phyloP scores from a whole-genome alignment of 2,113 vertebrate genomes.

The Danionella cerebrum region DNA sequence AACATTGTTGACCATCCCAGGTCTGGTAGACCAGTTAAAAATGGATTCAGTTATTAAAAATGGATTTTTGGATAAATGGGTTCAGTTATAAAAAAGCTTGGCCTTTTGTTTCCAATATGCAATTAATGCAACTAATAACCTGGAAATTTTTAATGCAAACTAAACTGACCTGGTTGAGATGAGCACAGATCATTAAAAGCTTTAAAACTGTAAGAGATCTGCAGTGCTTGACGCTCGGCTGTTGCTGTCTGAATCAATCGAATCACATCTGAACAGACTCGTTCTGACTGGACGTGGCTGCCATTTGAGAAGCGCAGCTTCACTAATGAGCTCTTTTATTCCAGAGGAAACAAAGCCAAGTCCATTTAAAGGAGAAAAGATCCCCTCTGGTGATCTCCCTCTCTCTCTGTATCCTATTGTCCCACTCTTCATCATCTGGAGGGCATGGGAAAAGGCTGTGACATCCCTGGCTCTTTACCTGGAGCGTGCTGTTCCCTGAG shows the following conservation, averaged over 20 bases:
- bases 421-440: background rate
- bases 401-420: conserved; percentile 7
- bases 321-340: conserved; percentile 25
- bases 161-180: background rate
- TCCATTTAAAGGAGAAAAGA: conserved; percentile 15
- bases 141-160: background rate
- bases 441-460: background rate
- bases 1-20: too few species aligned
- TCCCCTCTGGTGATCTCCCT: background rate
- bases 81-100: background rate
- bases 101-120: background rate
- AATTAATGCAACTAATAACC: background rate
- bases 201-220: background rate
- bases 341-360: conserved; percentile 24
- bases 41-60: too few species aligned
- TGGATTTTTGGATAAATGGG: too few species aligned
- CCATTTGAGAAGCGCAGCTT: background rate
- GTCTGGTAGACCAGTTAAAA: too few species aligned
- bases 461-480: conserved; percentile 18
- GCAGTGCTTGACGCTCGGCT: background rate
- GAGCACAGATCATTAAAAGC: background rate
- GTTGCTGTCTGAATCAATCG: background rate
- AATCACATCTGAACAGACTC: background rate
- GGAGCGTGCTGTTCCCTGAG: conserved; percentile 6
- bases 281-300: conserved; percentile 9